Evolutionary conservation across 2,797 vertebrate species (phyloP), one percentile per base, ranked within the genome.

Genomic region (Poecilia velifera): DNA sequence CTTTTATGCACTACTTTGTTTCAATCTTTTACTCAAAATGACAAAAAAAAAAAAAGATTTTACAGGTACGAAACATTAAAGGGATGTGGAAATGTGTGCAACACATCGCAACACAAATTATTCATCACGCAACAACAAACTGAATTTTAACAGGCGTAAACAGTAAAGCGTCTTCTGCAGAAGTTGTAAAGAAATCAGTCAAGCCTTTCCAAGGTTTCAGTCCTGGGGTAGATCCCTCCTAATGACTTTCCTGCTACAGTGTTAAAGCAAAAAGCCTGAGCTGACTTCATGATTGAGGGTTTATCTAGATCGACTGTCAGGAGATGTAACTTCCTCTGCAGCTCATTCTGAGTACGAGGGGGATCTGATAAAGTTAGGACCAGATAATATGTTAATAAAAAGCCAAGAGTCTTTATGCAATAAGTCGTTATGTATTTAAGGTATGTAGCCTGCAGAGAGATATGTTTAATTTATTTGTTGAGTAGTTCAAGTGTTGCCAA

Each of bases 271-370:
- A 89, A 84, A 1, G 73, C 88, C 88, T 80, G 80, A 89, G 86
- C 79, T 46, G 79, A 85, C 74, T 80, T 88, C 71, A 90, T 90
- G 51, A 92, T 90, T 77, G 66, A 83, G 80, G 81, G 76, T 83
- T 89, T 84, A 90, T 90, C 84, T 88, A 81, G 83, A 89, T 93
- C 84, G 80, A 80, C 82, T 81, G 87, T 76, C 73, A 71, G 81
- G 77, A 81, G 80, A 86, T 22, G 46, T 55, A 64, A 62, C 80
- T 85, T 88, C 79, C 78, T 79, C 62, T 45, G 46, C 76, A 51
- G 70, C 81, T 76, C 22, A 41, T 72, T 73, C 49, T 45, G 3
- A 34, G n/a, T 13, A 47, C 51, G 18, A 10, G 22, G 75, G 47
- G 7, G 31, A 84, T 77, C 78, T 77, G 83, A 86, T 79, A 77